Base-by-base conservation (phyloP, 2,797 vertebrate genomes). In the Gouania willdenowi region DNA sequence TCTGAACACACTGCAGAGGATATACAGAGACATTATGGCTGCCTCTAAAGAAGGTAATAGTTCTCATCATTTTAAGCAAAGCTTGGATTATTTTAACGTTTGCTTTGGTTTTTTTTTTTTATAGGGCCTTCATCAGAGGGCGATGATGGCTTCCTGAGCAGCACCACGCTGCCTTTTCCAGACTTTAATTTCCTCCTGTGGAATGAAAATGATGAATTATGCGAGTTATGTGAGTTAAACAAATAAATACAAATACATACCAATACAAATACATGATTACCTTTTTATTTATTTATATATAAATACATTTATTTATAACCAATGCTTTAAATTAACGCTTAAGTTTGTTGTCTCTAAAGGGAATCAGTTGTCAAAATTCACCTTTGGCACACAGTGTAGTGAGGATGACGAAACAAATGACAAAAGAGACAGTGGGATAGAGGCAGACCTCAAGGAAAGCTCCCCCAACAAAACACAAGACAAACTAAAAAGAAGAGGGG, bases 191-290 rank as follows among this genome's bases (percentile, higher is more conserved):
- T 94, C 60, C 81, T 88, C 44, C 54, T 91, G 40, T 95, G 92
- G 93, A 88, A 55, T 0, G 79, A 90, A 3, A 88, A 91, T 0
- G 87, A 92, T 9, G 89, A 91, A 57, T 88, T 95, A 45, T 92
- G 93, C 93, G 71, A 86, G 92, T 42, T 95, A 45, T 92, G 93
- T 93, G 71, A 86, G 92, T 42, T 16, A 26, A 4, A 17, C 11
- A 18, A 3, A 22, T 8, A 17, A 94, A n/a, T n/a, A n/a, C n/a
- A n/a, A n/a, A n/a, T n/a, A n/a, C n/a, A n/a, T n/a, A n/a, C n/a
- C n/a, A n/a, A n/a, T n/a, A n/a, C n/a, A n/a, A n/a, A n/a, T n/a
- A n/a, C n/a, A n/a, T n/a, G n/a, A n/a, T n/a, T n/a, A n/a, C n/a
- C n/a, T n/a, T n/a, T n/a, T n/a, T n/a, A n/a, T n/a, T n/a, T n/a